Evolutionary conservation across 1,140 invertebrate genomes (phyloP), one percentile per base, ranked within the genome.

Genomic region (Rhagoletis zephyria): DNA sequence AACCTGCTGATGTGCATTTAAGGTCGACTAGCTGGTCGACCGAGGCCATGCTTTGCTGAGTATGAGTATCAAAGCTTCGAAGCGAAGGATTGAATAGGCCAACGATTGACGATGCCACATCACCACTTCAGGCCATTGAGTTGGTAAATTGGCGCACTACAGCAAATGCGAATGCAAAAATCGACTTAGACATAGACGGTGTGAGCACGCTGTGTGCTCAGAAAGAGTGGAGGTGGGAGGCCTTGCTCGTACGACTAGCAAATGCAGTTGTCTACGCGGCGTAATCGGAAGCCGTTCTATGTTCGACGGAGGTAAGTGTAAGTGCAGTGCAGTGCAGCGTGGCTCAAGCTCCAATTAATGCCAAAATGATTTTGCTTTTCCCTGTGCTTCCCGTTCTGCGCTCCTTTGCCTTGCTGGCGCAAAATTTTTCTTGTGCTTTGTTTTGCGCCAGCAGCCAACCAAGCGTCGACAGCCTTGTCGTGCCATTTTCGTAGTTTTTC

Each of bases 61-160:
- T 30, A n/a, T 51, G 42, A n/a, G n/a, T 10, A 56, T 56, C 51
- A 56, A 56, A 56, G 51, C 51, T 56, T 56, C 30, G 30, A 30
- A 14, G 65, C 10, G 40, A 14, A 42, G 45, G 67, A 16, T 70
- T 70, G 10, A 40, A 45, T 12, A 40, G 14, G 67, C 67, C 40
- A 42, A 40, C 42, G 42, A 74, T 74, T 74, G 67, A 48, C 67
- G 67, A 5, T 42, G 67, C 74, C 48, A 81, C 74, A 81, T 81
- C 74, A 56, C 48, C 74, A 81, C 74, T 81, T 81, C 74, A 81
- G 10, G 74, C 48, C 74, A 56, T 81, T 81, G 48, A 81, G 74
- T 81, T 81, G 48, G 48, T 56, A 81, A 81, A 81, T 81, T 81
- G 74, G 48, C 74, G 74, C 74, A 81, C 48, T 56, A 81, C 3